Conservation (phyloP, 2,113 vertebrate genomes). For the Electrona antarctica region DNA sequence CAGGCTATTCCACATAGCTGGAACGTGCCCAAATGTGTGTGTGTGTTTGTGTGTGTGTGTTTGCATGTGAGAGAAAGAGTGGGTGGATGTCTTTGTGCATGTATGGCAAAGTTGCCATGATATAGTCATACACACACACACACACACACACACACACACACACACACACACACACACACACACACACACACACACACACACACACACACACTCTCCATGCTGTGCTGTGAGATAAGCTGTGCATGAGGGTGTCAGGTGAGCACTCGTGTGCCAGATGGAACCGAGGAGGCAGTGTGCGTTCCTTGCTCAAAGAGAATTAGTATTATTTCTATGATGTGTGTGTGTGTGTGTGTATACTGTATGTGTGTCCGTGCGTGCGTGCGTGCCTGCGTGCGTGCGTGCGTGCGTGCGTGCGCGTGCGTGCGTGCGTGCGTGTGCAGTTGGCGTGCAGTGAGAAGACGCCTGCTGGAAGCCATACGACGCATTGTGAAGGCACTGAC, state of each 20-base stretch:
- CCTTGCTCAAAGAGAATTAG: slow-evolving; percentile 13
- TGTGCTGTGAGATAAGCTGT: slow-evolving; percentile 32
- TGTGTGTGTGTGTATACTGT: too few relatives aligned
- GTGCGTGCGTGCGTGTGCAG: too few relatives aligned
- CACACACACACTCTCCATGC: slow-evolving; percentile 10
- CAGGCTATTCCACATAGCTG: not conserved
- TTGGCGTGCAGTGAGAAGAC: too few relatives aligned
- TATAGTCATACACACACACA: too few relatives aligned
- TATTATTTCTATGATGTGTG: not conserved
- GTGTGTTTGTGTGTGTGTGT: slow-evolving; percentile 8
- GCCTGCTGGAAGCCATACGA: too few relatives aligned
- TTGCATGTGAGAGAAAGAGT: too few relatives aligned
- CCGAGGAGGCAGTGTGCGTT: slow-evolving; percentile 5
- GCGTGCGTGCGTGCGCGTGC: too few relatives aligned
- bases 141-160: slow-evolving; percentile 10
- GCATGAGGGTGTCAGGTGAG: slow-evolving; percentile 36
- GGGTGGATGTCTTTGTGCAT: too few relatives aligned
- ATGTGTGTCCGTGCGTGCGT: too few relatives aligned
- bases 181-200: not conserved
- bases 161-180: not conserved
- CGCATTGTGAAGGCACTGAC: too few relatives aligned
- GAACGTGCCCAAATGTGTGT: not conserved
- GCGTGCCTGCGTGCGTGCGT: too few relatives aligned
- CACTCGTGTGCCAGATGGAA: slow-evolving; percentile 29
- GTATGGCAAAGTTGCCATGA: too few relatives aligned